A percentile compares a stretch with the other conserved stretches of the same genome.
These are phyloP conservation scores for Saccostrea glomerata DNA, from an alignment of 1,140 invertebrate species.

Conservation along the genomic window DNA sequence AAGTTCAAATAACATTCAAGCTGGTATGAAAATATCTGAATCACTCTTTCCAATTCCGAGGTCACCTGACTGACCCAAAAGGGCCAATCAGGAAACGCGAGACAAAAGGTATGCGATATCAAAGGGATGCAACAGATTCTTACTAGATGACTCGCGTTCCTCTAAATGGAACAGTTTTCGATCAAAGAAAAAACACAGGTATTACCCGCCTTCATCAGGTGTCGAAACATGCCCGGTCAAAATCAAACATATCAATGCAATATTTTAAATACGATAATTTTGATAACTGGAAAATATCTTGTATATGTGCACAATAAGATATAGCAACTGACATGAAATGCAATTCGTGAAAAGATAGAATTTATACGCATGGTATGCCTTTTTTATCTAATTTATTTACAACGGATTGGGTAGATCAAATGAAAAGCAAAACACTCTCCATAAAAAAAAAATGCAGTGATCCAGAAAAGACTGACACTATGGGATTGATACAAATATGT, in stretches of 20 bases:
- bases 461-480: no score
- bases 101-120: constrained; percentile 24
- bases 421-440: no score
- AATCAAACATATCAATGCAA: background rate
- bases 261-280: background rate
- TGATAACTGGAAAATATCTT: background rate
- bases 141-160: constrained; percentile 6
- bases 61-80: constrained; percentile 29
- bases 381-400: no score
- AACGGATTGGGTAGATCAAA: no score
- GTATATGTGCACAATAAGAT: no score
- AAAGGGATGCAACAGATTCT: constrained; percentile 24
- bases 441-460: no score
- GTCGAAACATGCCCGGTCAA: background rate
- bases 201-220: background rate
- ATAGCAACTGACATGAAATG: no score
- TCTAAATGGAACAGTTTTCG: constrained; percentile 6
- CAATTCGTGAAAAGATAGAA: no score
- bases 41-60: constrained; percentile 18
- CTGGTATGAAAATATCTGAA: constrained; percentile 34
- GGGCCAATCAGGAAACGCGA: constrained; percentile 31
- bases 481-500: no score
- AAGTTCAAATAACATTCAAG: constrained; percentile 28
- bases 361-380: no score
- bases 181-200: constrained; percentile 7